phyloP scores from a whole-genome alignment of 2,888 invertebrate genomes.

The Apocheima hispidaria region DNA sequence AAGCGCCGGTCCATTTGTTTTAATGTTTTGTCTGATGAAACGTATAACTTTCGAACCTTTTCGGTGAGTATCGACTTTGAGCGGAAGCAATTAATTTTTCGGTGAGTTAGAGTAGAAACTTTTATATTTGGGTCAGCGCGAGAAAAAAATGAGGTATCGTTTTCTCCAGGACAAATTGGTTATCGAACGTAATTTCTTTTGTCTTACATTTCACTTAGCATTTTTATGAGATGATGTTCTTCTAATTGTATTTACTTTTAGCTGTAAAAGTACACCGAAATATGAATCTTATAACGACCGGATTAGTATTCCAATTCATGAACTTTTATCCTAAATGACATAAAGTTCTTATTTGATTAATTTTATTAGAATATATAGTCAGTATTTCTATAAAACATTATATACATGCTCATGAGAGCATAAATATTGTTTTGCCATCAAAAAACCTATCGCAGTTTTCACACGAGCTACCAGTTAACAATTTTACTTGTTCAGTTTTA shows the following conservation, averaged over 20 bases:
- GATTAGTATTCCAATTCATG: too few species aligned
- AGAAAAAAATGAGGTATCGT: conserved; percentile 13
- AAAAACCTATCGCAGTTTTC: conserved; percentile 30
- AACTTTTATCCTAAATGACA: too few species aligned
- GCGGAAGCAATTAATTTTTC: conserved; percentile 33
- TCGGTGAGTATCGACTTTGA: conserved; percentile 36
- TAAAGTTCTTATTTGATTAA: too few species aligned
- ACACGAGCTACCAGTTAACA: conserved; percentile 55
- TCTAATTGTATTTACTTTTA: background rate
- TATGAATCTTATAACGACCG: too few species aligned
- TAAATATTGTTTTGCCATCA: background rate
- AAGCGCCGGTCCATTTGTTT: conserved; percentile 77
- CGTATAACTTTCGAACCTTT: conserved; percentile 59
- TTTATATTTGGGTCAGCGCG: conserved; percentile 3
- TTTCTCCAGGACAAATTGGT: conserved; percentile 15
- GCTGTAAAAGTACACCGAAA: too few species aligned
- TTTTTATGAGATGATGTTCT: background rate
- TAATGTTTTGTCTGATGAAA: conserved; percentile 77
- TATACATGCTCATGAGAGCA: too few species aligned
- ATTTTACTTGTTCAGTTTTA: conserved; percentile 64
- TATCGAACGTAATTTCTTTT: conserved; percentile 9
- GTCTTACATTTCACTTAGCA: conserved; percentile 3
- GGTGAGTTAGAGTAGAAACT: conserved; percentile 21
- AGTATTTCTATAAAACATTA: too few species aligned
- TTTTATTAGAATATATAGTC: too few species aligned